Evolutionary conservation across 2,113 vertebrate species (phyloP).

Genomic region (Malaclemys terrapin): DNA sequence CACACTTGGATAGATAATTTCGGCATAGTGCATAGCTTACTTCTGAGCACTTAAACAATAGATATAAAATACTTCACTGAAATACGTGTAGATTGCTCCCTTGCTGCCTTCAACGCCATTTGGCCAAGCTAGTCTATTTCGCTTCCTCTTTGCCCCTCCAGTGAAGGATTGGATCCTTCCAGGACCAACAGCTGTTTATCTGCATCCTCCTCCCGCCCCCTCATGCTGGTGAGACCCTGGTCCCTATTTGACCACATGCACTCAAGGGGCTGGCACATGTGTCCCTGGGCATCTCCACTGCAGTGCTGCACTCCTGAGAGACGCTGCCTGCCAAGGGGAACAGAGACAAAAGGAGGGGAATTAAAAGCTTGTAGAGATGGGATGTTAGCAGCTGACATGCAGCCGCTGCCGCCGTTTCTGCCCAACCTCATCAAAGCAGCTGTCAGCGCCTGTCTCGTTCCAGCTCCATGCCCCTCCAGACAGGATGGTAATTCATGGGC

Average conservation of each 20-base stretch:
- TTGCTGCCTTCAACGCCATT: not conserved
- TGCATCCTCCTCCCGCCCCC: not conserved
- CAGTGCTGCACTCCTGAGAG: not conserved
- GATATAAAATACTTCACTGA: slow-evolving; percentile 40
- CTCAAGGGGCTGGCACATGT: too few relatives aligned
- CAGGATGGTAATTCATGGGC: not conserved
- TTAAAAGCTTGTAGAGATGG: not conserved
- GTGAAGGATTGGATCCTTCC: too few relatives aligned
- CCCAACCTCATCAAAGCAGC: slow-evolving; percentile 25
- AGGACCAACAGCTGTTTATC: not conserved
- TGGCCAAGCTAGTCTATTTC: not conserved
- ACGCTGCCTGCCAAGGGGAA: not conserved
- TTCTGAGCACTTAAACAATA: not conserved
- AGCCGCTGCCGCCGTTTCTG: not conserved
- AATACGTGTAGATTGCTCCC: not conserved
- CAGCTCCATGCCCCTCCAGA: slow-evolving; percentile 48
- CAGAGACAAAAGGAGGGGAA: accelerated
- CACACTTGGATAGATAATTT: not conserved
- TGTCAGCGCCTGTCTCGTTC: slow-evolving; percentile 55
- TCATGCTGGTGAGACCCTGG: not conserved
- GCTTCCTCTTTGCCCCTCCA: not conserved
- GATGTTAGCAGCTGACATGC: not conserved
- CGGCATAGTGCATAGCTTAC: not conserved
- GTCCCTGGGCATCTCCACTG: not conserved
- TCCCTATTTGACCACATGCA: not conserved